Evolutionary conservation across 2,888 invertebrate species (phyloP), one percentile per base, ranked within the genome.

Genomic region (Leucophora obtusa): DNA sequence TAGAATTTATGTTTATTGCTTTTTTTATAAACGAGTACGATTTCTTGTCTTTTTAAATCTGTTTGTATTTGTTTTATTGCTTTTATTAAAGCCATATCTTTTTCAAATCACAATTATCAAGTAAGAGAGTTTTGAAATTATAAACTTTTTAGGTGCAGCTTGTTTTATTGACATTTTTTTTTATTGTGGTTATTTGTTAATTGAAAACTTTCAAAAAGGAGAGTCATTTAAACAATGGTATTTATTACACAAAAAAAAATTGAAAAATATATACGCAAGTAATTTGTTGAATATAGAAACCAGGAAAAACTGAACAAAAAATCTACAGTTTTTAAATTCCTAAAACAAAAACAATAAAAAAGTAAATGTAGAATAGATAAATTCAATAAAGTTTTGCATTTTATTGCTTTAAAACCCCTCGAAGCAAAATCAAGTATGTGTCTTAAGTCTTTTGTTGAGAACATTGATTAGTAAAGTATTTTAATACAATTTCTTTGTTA

Each of bases 101-200:
- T 62, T 56, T 60, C 28, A 59, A 54, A 62, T 62, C 53, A 75
- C 43, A 75, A 63, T 35, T 38, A 21, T 17, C 28, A 47, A 28
- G 2, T 58, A 63, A 62, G 75, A 76, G 75, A 68, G 35, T 69
- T 28, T 43, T 33, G 24, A 9, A 54, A 10, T 38, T 15, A 24
- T 17, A 50, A 18, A 33, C 10, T 9, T 62, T 33, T 72, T 56
- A 62, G 66, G 78, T 62, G 72, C 78, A 78, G 78, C 68, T 68
- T 70, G 18, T 59, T 69, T 58, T 47, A 5, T 28, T 59, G 15
- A 2, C 11, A 56, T 33, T 56, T 33, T 43, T 17, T 21, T 21
- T 21, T 28, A 28, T 28, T 60, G n/a, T 62, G 17, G 9, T 35
- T 43, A 11, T 50, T 62, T 47, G 11, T 60, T 43, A 38, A 21